phyloP scores from a whole-genome alignment of 1,140 invertebrate species.

The Drosophila burlai region DNA sequence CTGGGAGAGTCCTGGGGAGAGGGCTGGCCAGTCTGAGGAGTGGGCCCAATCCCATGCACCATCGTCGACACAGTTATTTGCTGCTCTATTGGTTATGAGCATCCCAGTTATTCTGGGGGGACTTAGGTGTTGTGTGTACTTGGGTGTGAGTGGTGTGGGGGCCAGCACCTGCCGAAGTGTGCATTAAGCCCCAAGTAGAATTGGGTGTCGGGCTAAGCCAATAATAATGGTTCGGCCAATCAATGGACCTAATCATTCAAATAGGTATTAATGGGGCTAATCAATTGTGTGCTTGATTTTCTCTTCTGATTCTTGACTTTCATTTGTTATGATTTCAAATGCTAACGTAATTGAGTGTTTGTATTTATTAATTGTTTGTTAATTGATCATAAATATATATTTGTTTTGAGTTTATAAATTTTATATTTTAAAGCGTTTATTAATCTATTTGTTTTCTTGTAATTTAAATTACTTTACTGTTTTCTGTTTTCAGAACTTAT shows the following conservation, averaged over 20 bases:
- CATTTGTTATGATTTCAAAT: neutral
- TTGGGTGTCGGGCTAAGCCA: slow-evolving; percentile 20
- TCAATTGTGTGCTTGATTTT: slow-evolving; percentile 11
- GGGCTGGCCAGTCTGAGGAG: neutral
- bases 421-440: too few relatives aligned
- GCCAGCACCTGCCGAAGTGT: slow-evolving; percentile 11
- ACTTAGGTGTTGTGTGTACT: slow-evolving; percentile 9
- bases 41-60: slow-evolving; percentile 23
- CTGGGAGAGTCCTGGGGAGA: slow-evolving; percentile 1
- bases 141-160: neutral
- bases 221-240: slow-evolving; percentile 2
- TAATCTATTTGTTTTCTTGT: too few relatives aligned
- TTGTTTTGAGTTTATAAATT: neutral
- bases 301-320: neutral
- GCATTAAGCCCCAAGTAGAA: slow-evolving; percentile 31
- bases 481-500: neutral
- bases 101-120: slow-evolving; percentile 22
- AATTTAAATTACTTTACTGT: too few relatives aligned
- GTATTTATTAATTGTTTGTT: neutral
- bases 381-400: neutral
- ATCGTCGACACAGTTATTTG: slow-evolving; percentile 74
- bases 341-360: neutral
- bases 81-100: slow-evolving; percentile 74
- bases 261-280: neutral
- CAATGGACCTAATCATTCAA: slow-evolving; percentile 17